Percentiles rank a stretch among this genome's conserved stretches.
Conservation (phyloP, 2,888 invertebrate genomes). For the Spisula solida region DNA sequence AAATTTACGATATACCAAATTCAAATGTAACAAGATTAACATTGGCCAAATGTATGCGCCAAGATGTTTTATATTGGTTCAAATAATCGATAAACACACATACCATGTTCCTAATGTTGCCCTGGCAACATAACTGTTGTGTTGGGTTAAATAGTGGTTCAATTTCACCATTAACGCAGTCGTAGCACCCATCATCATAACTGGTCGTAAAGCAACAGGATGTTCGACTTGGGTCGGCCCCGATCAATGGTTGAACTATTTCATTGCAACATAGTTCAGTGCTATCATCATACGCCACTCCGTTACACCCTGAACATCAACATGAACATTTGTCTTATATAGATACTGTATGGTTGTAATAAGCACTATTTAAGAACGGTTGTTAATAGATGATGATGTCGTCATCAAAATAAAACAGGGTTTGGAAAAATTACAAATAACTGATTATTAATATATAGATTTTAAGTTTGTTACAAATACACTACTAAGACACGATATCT, state of each 20-base stretch:
- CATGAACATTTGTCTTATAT: no score
- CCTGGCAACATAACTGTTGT: constrained; percentile 29
- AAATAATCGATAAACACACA: not conserved
- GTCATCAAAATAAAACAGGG: not conserved
- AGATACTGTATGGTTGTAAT: no score
- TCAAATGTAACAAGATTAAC: no score
- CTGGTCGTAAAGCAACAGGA: constrained; percentile 7
- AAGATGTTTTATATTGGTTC: no score
- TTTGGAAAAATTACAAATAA: no score
- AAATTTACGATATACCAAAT: no score
- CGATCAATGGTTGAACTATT: not conserved
- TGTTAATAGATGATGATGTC: no score
- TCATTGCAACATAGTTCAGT: constrained; percentile 33
- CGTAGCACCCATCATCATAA: constrained; percentile 15
- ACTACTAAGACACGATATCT: no score
- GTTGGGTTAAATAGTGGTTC: not conserved
- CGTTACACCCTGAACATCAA: constrained; percentile 21
- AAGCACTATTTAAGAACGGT: no score
- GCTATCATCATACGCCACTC: not conserved
- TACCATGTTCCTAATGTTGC: constrained; percentile 12
- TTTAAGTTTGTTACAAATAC: no score
- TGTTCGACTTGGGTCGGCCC: not conserved
- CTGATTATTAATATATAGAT: no score
- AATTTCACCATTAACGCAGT: not conserved
- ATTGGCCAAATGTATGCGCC: no score